Evolutionary conservation across 2,113 vertebrate genomes (phyloP).

Genomic region (Chloroceryle aenea): DNA sequence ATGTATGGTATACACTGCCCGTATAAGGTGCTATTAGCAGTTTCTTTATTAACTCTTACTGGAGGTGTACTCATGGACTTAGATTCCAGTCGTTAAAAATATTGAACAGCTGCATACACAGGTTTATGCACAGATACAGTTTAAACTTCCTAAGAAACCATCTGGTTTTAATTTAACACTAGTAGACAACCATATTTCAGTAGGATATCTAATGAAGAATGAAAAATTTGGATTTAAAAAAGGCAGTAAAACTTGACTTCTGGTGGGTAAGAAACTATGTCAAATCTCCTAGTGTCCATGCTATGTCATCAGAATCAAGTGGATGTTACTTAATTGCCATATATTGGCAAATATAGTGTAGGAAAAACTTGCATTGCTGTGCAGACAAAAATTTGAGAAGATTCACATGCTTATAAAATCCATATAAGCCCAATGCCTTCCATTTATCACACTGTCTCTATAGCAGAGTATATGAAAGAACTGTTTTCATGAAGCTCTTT

Average conservation of each 20-base stretch:
- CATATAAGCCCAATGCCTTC: not conserved
- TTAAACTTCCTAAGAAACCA: not conserved
- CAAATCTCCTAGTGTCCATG: not conserved
- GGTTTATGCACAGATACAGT: not conserved
- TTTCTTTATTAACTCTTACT: not conserved
- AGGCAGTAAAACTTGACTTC: not conserved
- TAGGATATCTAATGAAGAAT: not conserved
- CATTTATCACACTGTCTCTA: not conserved
- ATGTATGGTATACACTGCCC: not conserved
- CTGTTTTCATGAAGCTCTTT: not conserved
- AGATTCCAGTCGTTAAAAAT: not conserved
- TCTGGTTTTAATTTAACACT: not conserved
- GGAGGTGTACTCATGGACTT: not conserved
- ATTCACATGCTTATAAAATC: not conserved
- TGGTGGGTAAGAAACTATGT: not conserved
- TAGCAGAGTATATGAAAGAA: not conserved
- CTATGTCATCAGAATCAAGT: not conserved
- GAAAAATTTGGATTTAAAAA: not conserved
- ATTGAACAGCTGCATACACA: not conserved
- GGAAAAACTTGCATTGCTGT: not conserved
- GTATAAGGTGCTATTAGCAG: not conserved
- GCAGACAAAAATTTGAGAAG: not conserved
- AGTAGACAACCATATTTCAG: not conserved
- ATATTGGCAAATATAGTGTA: not conserved
- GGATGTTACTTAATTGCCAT: not conserved